Base-by-base conservation (phyloP, 1,140 invertebrate species). In the Anadara kagoshimensis region DNA sequence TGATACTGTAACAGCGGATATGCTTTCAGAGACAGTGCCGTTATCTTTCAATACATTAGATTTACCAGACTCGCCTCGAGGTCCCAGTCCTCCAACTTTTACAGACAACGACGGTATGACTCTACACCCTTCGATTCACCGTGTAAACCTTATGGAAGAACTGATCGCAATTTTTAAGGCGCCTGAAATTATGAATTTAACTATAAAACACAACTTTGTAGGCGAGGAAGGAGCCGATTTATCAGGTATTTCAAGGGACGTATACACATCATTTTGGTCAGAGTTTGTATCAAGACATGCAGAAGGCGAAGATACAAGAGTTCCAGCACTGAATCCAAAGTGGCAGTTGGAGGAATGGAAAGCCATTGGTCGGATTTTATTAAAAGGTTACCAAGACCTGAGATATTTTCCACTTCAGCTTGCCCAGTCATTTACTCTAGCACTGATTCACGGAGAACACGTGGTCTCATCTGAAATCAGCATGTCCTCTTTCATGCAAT, bases 291-390 rank as follows among this genome's bases (percentile, higher is more conserved):
- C 10, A 18, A 16, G 45, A 29, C 36, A 26, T 41, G 26, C 70
- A 24, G 70, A 73, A 45, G 70, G 70, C 12, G 70, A 73, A 36
- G 70, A 66, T 12, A 26, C 26, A 11, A 49, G 70, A 1, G 51
- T 73, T 7, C 70, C 62, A 29, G 41, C 36, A 26, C 26, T 73
- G 5, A 62, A 49, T 58, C 29, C 54, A 0, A 58, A 59, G 22
- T 63, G 62, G 58, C 44, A 66, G 26, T 7, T 36, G 22, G 43
- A 64, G 22, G 61, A 72, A 47, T 72, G 62, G 69, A 49, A 65
- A 44, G 59, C 61, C 2, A 61, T 73, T 51, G 70, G 56, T 3
- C 58, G 63, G 51, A 73, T 66, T 18, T 43, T 73, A 14, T 41
- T 62, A 16, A 73, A 73, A 58, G 63, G 54, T 26, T 73, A 36